phyloP scores from a whole-genome alignment of 2,888 invertebrate genomes.

The Dinocampus coccinellae region DNA sequence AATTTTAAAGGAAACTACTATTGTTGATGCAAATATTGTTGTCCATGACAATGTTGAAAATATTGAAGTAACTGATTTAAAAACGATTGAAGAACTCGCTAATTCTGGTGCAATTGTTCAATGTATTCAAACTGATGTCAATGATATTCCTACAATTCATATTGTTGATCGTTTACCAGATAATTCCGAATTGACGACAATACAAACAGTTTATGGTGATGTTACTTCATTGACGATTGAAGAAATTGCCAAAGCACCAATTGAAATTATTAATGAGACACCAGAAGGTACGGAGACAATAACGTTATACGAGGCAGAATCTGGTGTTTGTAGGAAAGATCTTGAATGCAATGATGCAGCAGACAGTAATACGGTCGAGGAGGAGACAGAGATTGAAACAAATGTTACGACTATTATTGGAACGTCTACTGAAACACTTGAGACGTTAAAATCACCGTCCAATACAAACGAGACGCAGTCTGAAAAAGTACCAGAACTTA shows the following conservation, averaged over 20 bases:
- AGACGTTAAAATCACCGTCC: background rate
- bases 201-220: conserved; percentile 44
- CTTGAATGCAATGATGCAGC: conserved; percentile 32
- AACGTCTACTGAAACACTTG: conserved; percentile 1
- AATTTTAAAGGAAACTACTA: background rate
- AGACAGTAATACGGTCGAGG: background rate
- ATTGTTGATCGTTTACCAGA: conserved; percentile 64
- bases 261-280: conserved; percentile 28
- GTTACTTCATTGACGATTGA: conserved; percentile 40
- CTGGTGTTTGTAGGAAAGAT: conserved; percentile 34
- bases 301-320: conserved; percentile 38
- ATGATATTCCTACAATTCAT: conserved; percentile 64
- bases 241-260: conserved; percentile 36
- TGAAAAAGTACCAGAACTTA: background rate
- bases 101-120: conserved; percentile 48
- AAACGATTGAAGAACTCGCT: conserved; percentile 30
- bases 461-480: background rate
- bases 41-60: conserved; percentile 17
- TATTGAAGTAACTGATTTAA: conserved; percentile 11
- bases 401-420: conserved; percentile 37
- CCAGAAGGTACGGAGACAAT: conserved; percentile 36
- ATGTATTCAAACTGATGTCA: conserved; percentile 55
- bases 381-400: conserved; percentile 27
- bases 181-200: conserved; percentile 42
- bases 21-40: conserved; percentile 18